Evolutionary conservation across 2,888 invertebrate genomes (phyloP).

Genomic region (Salticus scenicus): DNA sequence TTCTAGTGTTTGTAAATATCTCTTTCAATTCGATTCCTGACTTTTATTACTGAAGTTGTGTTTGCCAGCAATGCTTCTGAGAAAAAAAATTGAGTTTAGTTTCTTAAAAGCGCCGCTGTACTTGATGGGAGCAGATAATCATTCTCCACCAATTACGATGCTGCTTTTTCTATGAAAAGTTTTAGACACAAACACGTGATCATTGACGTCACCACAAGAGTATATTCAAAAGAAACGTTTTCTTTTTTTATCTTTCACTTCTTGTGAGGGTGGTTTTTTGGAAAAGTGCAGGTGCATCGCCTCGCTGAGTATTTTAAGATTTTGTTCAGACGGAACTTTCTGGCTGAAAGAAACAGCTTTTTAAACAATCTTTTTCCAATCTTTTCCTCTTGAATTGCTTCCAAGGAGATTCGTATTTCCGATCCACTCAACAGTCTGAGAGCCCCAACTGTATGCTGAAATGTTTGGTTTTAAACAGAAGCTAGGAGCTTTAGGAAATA

Average conservation of each 20-base stretch:
- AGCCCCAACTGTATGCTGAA: constrained; percentile 16
- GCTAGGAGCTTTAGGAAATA: not conserved
- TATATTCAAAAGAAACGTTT: constrained; percentile 15
- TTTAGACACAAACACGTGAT: constrained; percentile 31
- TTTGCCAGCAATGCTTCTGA: not conserved
- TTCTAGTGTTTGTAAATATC: too few relatives aligned
- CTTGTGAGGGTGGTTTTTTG: constrained; percentile 39
- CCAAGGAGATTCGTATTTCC: constrained; percentile 45
- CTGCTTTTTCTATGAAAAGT: not conserved
- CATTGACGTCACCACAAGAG: constrained; percentile 34
- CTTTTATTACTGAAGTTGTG: not conserved
- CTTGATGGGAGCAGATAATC: not conserved
- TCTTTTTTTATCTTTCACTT: not conserved
- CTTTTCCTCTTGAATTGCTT: constrained; percentile 59
- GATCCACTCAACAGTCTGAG: too few relatives aligned
- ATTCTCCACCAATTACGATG: constrained; percentile 35
- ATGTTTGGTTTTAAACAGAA: not conserved
- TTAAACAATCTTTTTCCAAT: constrained; percentile 19
- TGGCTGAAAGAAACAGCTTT: constrained; percentile 28
- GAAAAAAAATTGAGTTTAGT: not conserved
- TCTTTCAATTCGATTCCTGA: too few relatives aligned
- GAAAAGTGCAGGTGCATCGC: constrained; percentile 51
- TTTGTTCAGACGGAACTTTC: constrained; percentile 13
- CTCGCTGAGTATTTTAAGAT: constrained; percentile 47
- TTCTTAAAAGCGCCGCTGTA: not conserved